A percentile compares a stretch with the other conserved stretches of the same genome.
These are phyloP conservation scores for Melanaphis sacchari DNA, from an alignment of 1,140 invertebrate genomes.

Conservation along the genomic window DNA sequence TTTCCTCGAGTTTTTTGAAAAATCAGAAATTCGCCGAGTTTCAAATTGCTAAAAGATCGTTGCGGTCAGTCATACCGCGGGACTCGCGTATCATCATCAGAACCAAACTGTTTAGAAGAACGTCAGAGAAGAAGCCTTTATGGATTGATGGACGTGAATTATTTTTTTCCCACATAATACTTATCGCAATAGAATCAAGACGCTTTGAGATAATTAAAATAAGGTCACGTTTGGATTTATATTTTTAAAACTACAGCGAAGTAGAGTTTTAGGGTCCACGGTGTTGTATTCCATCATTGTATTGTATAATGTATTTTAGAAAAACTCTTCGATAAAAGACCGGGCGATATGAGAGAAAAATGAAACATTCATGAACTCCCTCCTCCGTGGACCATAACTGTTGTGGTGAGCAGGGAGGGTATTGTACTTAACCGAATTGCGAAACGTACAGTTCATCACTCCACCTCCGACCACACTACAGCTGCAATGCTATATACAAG, in stretches of 20 bases:
- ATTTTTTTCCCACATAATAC: not conserved
- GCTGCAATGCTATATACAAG: not conserved
- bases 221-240: not conserved
- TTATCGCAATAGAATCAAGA: not conserved
- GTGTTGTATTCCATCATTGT: not conserved
- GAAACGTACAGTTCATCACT: not conserved
- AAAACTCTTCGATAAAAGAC: not conserved
- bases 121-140: not conserved
- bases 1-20: not conserved
- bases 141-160: not conserved
- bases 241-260: not conserved
- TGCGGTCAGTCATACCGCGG: too few species aligned
- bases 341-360: not conserved
- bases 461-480: not conserved
- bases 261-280: not conserved
- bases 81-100: not conserved
- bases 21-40: not conserved
- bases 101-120: not conserved
- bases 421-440: conserved; percentile 49
- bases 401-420: not conserved
- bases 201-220: not conserved
- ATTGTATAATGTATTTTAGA: not conserved
- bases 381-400: not conserved
- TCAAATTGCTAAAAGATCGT: not conserved
- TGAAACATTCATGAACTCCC: conserved; percentile 49